phyloP scores from a whole-genome alignment of 1,140 invertebrate species.

The Heliconius eleuchia region DNA sequence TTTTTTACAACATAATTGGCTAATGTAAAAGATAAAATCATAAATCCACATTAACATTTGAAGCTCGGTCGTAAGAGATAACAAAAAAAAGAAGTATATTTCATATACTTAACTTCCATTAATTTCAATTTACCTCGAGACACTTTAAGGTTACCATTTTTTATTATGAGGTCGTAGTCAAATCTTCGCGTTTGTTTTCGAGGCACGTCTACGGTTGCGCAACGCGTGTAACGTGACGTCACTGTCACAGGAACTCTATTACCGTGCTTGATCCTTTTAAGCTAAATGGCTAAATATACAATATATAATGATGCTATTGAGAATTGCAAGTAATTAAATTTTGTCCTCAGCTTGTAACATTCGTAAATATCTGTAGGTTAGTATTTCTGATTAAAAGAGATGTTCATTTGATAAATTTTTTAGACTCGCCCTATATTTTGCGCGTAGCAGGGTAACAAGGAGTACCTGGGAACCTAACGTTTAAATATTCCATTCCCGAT shows the following conservation, averaged over 20 bases:
- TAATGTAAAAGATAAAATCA: neutral
- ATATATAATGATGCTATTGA: constrained; percentile 9
- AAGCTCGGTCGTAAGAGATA: constrained; percentile 3
- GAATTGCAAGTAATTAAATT: neutral
- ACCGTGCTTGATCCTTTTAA: constrained; percentile 66
- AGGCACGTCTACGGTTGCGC: constrained; percentile 29
- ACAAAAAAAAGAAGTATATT: constrained; percentile 5
- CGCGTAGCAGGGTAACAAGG: no score
- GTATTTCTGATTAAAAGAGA: no score
- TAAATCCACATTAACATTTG: constrained; percentile 11
- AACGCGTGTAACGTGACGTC: constrained; percentile 44
- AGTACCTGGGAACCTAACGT: no score
- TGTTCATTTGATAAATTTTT: no score
- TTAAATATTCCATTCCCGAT: no score
- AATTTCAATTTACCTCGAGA: constrained; percentile 27
- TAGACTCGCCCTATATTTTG: no score
- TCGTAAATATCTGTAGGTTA: no score
- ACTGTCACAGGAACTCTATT: constrained; percentile 57
- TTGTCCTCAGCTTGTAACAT: neutral
- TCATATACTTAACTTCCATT: constrained; percentile 16
- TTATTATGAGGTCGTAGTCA: constrained; percentile 32
- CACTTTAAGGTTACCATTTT: constrained; percentile 32
- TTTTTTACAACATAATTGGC: neutral
- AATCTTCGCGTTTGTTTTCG: constrained; percentile 31
- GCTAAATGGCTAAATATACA: constrained; percentile 63